Base-by-base conservation (phyloP, 1,140 invertebrate species). In the Lordiphosa clarofinis region DNA sequence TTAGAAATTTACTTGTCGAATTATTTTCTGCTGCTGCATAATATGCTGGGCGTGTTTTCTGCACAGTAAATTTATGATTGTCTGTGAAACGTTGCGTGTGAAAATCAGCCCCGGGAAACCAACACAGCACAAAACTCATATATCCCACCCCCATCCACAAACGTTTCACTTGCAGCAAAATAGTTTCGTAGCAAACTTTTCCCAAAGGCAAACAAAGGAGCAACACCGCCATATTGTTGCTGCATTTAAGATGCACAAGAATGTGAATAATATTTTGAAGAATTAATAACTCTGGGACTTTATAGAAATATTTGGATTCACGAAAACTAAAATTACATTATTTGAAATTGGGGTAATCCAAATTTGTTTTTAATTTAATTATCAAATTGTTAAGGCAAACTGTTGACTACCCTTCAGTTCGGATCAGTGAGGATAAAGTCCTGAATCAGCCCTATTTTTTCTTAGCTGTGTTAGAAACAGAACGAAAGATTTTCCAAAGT, bases 1-100 rank as follows among this genome's bases (percentile, higher is more conserved):
- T 76, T 76, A 82, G 72, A 82, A 82, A 82, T 82, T 82, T 71
- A 70, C 81, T 79, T 82, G 72, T 46, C 76, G 72, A 82, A 82
- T 82, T 75, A 82, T 82, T 76, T 46, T 82, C 38, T 49, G 43
- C 37, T 21, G 11, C 5, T 56, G 12, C 39, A 40, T 76, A 82
- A 81, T 81, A 72, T 61, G 55, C 53, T 39, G 62, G 76, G 76
- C 76, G 76, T 82, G 71, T 68, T 69, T 50, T 61, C 43, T 61
- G 58, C 57, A 42, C 28, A 43, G 33, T 50, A 70, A 79, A 79
- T 79, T 79, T 81, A 79, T 79, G 71, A 61, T 54, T 49, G 52
- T 56, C 56, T 38, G 56, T 42, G 43, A 40, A 15, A 50, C 39
- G 42, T 57, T 69, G 56, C 56, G 56, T 79, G 56, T 73, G 37